These are phyloP conservation scores for Hylaeus anthracinus DNA, from an alignment of 1,140 invertebrate species.

Conservation along the genomic window DNA sequence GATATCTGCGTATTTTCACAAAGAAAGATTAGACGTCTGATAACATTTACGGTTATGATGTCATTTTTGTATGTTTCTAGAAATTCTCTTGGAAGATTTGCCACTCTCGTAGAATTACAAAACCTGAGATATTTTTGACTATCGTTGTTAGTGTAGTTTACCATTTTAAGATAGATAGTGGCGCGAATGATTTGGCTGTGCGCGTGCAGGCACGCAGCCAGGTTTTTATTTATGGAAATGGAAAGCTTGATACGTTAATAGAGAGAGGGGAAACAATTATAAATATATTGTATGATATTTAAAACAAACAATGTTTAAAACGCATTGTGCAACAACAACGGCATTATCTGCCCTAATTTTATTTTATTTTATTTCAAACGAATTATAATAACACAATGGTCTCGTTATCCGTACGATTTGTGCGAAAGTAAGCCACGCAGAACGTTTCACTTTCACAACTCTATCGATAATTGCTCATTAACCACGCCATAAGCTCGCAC, in stretches of 20 bases:
- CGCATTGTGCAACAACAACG: background rate
- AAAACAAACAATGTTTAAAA: background rate
- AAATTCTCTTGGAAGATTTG: no score
- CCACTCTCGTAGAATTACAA: no score
- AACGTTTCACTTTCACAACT: conserved; percentile 15
- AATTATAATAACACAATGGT: background rate
- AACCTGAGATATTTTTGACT: no score
- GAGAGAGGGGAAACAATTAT: no score
- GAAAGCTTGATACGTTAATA: background rate
- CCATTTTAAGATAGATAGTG: background rate
- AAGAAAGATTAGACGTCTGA: no score
- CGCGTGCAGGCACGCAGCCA: background rate
- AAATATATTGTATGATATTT: no score
- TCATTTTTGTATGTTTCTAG: no score
- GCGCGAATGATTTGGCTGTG: background rate
- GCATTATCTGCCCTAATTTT: background rate
- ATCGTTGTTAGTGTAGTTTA: no score
- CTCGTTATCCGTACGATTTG: background rate
- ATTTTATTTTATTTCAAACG: background rate
- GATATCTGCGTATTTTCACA: no score
- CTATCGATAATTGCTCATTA: conserved; percentile 41
- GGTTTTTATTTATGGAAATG: background rate
- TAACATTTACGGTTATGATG: no score
- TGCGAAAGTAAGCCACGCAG: conserved; percentile 14
- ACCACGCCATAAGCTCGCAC: conserved; percentile 6